These are phyloP conservation scores for Oplegnathus fasciatus DNA, from an alignment of 2,113 vertebrate species.

Conservation along the genomic window DNA sequence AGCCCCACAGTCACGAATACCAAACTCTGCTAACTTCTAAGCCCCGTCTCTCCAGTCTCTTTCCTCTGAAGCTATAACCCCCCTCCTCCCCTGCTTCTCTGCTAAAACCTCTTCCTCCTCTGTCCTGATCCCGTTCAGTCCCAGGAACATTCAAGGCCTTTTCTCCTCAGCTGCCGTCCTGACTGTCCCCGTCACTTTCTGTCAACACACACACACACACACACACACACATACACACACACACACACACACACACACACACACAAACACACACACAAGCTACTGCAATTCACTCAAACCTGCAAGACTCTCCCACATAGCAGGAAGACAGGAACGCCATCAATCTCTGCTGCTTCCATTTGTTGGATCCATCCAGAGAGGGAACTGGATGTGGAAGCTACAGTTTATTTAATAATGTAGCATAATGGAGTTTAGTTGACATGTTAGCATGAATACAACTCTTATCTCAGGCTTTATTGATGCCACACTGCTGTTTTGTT, in stretches of 20 bases:
- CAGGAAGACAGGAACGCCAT: not conserved
- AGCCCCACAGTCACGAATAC: constrained; percentile 68
- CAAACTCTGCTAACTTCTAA: constrained; percentile 74
- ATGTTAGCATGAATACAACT: not conserved
- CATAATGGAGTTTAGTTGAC: not conserved
- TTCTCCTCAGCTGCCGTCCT: constrained; percentile 35
- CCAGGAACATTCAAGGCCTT: constrained; percentile 58
- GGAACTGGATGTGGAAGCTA: not conserved
- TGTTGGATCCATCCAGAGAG: not conserved
- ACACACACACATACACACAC: constrained; percentile 19
- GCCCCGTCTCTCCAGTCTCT: constrained; percentile 57
- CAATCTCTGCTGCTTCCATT: not conserved
- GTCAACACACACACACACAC: constrained; percentile 29
- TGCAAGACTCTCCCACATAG: not conserved
- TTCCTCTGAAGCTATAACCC: constrained; percentile 69
- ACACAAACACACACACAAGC: constrained; percentile 14
- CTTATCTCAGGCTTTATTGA: not conserved
- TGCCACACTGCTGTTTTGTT: not conserved
- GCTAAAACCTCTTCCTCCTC: constrained; percentile 66
- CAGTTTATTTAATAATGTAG: not conserved
- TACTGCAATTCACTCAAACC: constrained; percentile 1
- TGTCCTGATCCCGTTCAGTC: constrained; percentile 72
- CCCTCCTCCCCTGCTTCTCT: constrained; percentile 45
- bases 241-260: constrained; percentile 17
- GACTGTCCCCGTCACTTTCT: constrained; percentile 53